Evolutionary conservation across 2,888 invertebrate species (phyloP).

Genomic region (Harpalus rufipes): DNA sequence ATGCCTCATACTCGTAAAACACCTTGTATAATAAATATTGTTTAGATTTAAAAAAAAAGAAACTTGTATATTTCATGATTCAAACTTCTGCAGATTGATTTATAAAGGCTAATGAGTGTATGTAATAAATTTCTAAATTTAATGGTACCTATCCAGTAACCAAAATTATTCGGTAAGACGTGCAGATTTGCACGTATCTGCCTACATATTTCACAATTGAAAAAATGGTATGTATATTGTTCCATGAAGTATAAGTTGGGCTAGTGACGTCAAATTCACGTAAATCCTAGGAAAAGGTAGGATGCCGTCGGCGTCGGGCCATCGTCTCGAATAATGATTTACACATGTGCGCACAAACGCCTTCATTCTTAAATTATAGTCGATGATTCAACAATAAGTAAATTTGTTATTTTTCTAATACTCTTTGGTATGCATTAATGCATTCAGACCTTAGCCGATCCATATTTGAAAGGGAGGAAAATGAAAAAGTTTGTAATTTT

Average conservation of each 20-base stretch:
- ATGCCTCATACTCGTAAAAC: no score
- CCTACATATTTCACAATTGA: neutral
- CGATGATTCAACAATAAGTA: constrained; percentile 18
- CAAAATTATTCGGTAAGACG: neutral
- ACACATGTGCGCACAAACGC: neutral
- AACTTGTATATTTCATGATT: no score
- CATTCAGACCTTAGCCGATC: no score
- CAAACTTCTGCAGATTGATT: no score
- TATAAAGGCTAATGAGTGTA: no score
- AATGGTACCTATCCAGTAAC: no score
- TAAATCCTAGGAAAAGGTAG: neutral
- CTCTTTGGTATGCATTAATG: no score
- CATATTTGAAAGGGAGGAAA: no score
- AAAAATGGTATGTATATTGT: constrained; percentile 9
- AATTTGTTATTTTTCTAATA: neutral
- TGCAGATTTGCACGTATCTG: constrained; percentile 12
- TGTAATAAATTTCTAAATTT: no score
- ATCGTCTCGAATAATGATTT: constrained; percentile 1
- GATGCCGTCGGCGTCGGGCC: neutral
- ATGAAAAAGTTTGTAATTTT: no score
- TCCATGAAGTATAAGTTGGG: constrained; percentile 8
- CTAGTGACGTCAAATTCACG: constrained; percentile 27
- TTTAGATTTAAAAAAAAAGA: no score
- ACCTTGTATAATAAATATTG: no score
- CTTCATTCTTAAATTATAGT: constrained; percentile 22